A percentile compares a stretch with the other conserved stretches of the same genome.
phyloP scores from a whole-genome alignment of 2,888 invertebrate species.

The Eupeodes latifasciatus region DNA sequence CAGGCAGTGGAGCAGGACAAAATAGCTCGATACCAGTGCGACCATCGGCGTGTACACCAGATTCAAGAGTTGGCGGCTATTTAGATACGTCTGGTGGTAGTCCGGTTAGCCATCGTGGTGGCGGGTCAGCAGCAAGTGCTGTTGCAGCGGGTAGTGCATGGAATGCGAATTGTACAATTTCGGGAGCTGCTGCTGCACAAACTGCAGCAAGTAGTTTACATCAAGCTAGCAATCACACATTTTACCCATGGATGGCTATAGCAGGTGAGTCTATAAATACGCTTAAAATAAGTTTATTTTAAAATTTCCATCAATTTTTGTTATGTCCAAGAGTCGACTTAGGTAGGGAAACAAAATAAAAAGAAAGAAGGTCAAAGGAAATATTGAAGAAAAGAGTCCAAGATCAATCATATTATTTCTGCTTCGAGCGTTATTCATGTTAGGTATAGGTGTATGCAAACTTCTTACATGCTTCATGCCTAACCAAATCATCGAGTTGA shows the following conservation, averaged over 20 bases:
- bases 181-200: constrained; percentile 91
- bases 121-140: constrained; percentile 87
- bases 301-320: neutral
- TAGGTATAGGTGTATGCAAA: constrained; percentile 31
- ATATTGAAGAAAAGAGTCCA: constrained; percentile 26
- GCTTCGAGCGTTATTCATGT: constrained; percentile 50
- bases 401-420: constrained; percentile 58
- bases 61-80: constrained; percentile 92
- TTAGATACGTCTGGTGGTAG: constrained; percentile 90
- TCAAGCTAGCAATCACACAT: constrained; percentile 95
- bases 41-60: constrained; percentile 95
- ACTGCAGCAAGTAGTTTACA: constrained; percentile 94
- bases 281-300: constrained; percentile 47
- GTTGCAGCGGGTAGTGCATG: constrained; percentile 88
- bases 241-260: constrained; percentile 99
- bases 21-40: constrained; percentile 87
- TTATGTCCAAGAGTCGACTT: neutral
- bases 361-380: neutral
- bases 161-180: constrained; percentile 94
- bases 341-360: neutral
- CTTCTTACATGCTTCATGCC: neutral
- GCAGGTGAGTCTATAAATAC: constrained; percentile 90
- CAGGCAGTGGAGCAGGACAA: constrained; percentile 86
- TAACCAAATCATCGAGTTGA: neutral
- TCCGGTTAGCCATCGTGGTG: constrained; percentile 90